Evolutionary conservation across 2,888 invertebrate genomes (phyloP), one percentile per base, ranked within the genome.

Genomic region (Merodon equestris): DNA sequence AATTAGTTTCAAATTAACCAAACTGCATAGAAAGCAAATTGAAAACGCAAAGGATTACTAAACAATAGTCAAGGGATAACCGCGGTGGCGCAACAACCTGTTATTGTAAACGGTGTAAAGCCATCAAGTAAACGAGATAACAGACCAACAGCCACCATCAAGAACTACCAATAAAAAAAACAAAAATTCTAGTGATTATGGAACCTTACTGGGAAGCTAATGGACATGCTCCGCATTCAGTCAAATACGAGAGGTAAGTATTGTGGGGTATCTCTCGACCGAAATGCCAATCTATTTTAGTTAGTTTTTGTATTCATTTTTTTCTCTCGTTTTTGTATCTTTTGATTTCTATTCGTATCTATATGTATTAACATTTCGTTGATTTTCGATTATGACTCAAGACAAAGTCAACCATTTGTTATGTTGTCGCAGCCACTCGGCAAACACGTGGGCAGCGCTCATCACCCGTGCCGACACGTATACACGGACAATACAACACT

Each of bases 191-290:
- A 79, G 71, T 82, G 75, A 71, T 72, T 67, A 88, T 89, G 89
- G 89, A 89, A 82, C 87, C 87, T 79, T 89, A 87, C 83, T 88
- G 89, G 89, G 89, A 89, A 82, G 83, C 87, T 70, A 89, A 88
- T 82, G 89, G 88, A 83, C 88, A 89, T 85, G 87, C 87, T 84
- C 85, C 88, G 83, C 89, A 89, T 86, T 87, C 88, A 84, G 89
- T 89, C 82, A 89, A 89, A 86, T 89, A 88, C 84, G 89, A 89
- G 85, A 89, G 88, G 89, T 89, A 86, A 86, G 86, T 86, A 86
- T 77, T 67, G 47, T 54, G 66, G 67, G 58, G 70, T 68, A 75
- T 70, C 56, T 48, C 36, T 63, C 48, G 48, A 60, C 57, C 45
- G 53, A 68, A 67, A 56, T 68, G 54, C 40, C 45, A 70, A 40